Base-by-base conservation (phyloP, 2,113 vertebrate genomes). In the Hyaena hyaena region DNA sequence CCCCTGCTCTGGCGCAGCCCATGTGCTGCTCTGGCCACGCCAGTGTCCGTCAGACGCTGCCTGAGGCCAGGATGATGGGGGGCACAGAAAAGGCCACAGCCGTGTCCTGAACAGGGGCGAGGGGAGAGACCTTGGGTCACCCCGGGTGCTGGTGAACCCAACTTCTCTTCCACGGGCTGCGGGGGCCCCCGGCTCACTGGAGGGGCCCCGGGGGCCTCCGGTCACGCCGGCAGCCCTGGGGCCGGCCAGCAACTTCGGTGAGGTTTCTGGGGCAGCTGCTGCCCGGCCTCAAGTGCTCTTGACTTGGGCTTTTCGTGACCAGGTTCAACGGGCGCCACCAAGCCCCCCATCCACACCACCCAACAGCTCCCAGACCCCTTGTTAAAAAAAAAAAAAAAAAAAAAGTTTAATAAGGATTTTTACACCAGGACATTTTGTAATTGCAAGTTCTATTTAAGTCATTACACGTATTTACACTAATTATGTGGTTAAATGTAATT, bases 401-500 rank as follows among this genome's bases (percentile, higher is more conserved):
- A 58, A 58, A 95, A 96, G 94, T 93, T 97, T 83, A 96, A 58
- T 73, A 93, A 97, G 95, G 96, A 92, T 48, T 97, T 97, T 92
- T 87, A 95, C 35, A 79, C 61, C 93, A 90, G 96, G 93, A 95
- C 4, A 15, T 89, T 94, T 96, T 94, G 86, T 97, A 97, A 98
- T 98, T 98, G 96, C 94, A 97, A 97, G 97, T 98, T 98, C 98
- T 97, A 90, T 96, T 97, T 98, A 97, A 98, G 95, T 97, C 96
- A 96, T 97, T 95, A 98, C 92, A 96, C 55, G 58, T 98, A 97
- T 98, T 98, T 98, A 98, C 45, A 55, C 95, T 98, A 98, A 99
- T 99, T 98, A 98, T 61, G 90, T 83, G 96, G 95, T 98, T 98
- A 98, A 95, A 87, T 90, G 95, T 98, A 98, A 99, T 99, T 98